A percentile compares a stretch with the other conserved stretches of the same genome.
Evolutionary conservation across 2,113 vertebrate species (phyloP).

Genomic region (Empidonax alnorum): DNA sequence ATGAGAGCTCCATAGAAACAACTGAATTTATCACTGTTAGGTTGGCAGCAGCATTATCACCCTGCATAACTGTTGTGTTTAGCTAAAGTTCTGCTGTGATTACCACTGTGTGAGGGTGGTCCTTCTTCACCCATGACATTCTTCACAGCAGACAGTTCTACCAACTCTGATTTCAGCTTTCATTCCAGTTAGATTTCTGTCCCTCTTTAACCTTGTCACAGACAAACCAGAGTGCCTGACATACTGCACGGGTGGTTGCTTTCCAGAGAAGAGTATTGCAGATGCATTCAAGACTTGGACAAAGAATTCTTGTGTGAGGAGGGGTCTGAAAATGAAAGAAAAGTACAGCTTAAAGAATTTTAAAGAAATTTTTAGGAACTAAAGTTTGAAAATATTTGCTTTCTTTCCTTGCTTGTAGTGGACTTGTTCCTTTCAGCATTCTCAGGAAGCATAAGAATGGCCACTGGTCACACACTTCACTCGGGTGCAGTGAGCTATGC

Average conservation of each 20-base stretch:
- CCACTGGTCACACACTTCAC: background rate
- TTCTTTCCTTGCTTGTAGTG: background rate
- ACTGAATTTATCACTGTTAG: background rate
- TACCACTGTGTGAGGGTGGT: background rate
- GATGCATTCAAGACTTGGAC: background rate
- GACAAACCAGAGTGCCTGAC: background rate
- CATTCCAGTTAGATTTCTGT: background rate
- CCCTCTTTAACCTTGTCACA: background rate
- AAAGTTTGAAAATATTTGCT: background rate
- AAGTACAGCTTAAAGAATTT: background rate
- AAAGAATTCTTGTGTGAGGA: background rate
- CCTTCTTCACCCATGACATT: background rate
- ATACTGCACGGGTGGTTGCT: background rate
- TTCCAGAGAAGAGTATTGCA: background rate
- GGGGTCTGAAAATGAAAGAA: background rate
- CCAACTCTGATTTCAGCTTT: background rate
- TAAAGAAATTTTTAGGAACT: background rate
- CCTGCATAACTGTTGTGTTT: background rate
- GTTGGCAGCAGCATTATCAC: background rate
- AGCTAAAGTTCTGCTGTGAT: background rate
- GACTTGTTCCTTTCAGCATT: background rate
- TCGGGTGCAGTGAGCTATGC: background rate
- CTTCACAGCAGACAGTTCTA: background rate
- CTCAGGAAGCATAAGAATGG: background rate
- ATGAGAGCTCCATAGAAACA: background rate